These are phyloP conservation scores for Tragopan temminckii DNA, from an alignment of 2,797 vertebrate genomes.

Conservation along the genomic window DNA sequence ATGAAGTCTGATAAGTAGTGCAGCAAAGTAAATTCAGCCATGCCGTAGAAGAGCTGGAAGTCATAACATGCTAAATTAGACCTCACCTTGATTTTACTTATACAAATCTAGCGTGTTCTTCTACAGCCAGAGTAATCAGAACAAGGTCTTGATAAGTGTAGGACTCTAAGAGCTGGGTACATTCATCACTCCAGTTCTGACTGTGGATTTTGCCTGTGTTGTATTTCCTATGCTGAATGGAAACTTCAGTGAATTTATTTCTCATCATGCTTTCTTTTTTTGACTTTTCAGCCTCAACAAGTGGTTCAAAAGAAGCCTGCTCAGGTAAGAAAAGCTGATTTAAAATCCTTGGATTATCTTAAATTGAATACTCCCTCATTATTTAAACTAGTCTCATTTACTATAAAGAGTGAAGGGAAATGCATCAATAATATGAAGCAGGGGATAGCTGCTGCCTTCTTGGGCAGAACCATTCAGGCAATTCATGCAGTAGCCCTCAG, in stretches of 20 bases:
- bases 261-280: constrained; percentile 30
- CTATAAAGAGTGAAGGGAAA: not conserved
- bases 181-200: not conserved
- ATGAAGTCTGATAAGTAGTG: not conserved
- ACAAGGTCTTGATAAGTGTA: not conserved
- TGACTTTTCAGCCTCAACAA: constrained; percentile 91
- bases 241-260: not conserved
- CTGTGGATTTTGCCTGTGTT: not conserved
- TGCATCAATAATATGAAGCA: rapidly evolving
- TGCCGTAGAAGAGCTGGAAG: not conserved
- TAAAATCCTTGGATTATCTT: not conserved
- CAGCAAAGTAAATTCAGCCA: not conserved
- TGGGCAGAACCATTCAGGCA: not conserved
- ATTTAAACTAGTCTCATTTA: not conserved
- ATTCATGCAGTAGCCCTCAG: rapidly evolving
- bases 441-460: not conserved
- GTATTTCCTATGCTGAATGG: not conserved
- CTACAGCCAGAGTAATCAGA: not conserved
- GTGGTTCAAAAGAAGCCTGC: constrained; percentile 93
- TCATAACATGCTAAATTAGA: not conserved
- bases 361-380: not conserved
- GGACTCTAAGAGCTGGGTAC: not conserved
- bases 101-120: not conserved
- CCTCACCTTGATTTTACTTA: not conserved
- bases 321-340: constrained; percentile 86